Percentiles rank a stretch among this genome's conserved stretches.
phyloP scores from a whole-genome alignment of 64 coral and sea anemone species.

The Astreopora myriophthalma region DNA sequence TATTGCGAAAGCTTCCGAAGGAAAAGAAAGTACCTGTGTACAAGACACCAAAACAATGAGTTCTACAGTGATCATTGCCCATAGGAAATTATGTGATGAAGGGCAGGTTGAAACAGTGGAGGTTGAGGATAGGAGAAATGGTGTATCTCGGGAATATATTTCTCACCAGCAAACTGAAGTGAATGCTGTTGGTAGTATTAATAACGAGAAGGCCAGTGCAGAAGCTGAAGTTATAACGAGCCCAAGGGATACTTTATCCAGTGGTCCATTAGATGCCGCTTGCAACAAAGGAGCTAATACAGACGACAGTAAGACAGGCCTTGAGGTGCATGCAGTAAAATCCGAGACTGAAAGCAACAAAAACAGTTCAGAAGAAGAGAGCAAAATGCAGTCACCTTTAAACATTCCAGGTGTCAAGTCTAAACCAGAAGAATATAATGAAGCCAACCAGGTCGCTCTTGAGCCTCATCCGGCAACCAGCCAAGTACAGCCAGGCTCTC shows the following conservation, averaged over 20 bases:
- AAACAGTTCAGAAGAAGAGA: neutral
- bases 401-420: neutral
- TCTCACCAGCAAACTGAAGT: neutral
- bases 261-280: neutral
- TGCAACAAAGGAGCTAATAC: constrained; percentile 3
- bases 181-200: neutral
- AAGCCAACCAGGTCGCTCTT: neutral
- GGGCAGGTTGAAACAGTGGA: neutral
- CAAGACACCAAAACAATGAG: neutral
- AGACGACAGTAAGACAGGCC: neutral
- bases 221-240: neutral
- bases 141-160: neutral
- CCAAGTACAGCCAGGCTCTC: neutral
- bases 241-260: neutral
- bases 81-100: neutral
- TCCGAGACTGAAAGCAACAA: neutral
- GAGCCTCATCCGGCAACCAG: neutral
- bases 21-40: neutral
- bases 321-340: neutral
- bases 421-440: neutral
- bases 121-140: neutral
- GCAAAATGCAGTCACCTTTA: neutral
- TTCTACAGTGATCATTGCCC: neutral
- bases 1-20: neutral
- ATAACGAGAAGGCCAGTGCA: neutral